Percentiles rank a stretch among this genome's conserved stretches.
These are phyloP conservation scores for Camarhynchus parvulus DNA, from an alignment of 2,113 vertebrate genomes.

Conservation along the genomic window DNA sequence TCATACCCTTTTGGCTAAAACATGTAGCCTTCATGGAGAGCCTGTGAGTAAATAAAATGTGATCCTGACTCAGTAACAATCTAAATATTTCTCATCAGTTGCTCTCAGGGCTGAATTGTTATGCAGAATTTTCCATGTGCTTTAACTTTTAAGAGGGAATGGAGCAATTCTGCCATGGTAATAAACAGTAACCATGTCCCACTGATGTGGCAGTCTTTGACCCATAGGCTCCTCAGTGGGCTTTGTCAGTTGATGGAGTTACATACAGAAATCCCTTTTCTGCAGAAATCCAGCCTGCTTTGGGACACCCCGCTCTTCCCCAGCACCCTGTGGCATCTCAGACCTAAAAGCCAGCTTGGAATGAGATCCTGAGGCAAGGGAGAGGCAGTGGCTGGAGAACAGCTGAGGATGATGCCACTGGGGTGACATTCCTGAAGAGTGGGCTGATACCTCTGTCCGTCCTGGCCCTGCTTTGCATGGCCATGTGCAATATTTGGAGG, in stretches of 20 bases:
- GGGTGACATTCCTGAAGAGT: background rate
- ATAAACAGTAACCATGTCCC: constrained; percentile 5
- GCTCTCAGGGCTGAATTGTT: background rate
- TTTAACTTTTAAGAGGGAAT: background rate
- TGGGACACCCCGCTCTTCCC: background rate
- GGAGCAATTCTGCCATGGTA: constrained; percentile 36
- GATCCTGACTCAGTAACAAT: background rate
- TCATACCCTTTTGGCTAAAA: background rate
- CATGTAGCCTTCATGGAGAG: background rate
- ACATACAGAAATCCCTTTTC: background rate
- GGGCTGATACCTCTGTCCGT: background rate
- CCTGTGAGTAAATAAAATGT: constrained; percentile 33
- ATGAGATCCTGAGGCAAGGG: background rate
- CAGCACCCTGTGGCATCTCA: background rate
- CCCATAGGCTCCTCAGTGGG: background rate
- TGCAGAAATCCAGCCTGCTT: background rate
- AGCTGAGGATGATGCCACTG: background rate
- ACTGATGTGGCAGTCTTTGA: background rate
- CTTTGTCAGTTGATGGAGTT: background rate
- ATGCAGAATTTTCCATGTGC: constrained; percentile 19
- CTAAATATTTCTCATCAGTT: constrained; percentile 35
- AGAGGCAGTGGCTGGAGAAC: background rate
- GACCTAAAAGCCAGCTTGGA: background rate
- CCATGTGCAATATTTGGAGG: background rate
- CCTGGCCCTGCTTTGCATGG: background rate